Base-by-base conservation (phyloP, 2,888 invertebrate genomes). In the Cephus spinipes region DNA sequence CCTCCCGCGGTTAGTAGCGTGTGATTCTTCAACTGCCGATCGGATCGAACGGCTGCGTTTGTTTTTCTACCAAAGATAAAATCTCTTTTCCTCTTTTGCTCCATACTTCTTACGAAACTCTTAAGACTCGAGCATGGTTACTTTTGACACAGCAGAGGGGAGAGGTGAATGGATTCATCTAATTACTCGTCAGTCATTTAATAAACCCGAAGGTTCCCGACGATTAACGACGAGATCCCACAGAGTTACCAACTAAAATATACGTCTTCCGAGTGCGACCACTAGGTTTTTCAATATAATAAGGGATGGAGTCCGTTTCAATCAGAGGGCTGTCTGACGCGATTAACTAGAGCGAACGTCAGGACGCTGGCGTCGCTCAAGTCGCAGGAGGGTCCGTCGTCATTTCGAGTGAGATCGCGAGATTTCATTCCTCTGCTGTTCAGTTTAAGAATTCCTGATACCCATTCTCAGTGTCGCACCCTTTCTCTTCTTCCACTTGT, bases 271-370 rank as follows among this genome's bases (percentile, higher is more conserved):
- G 73, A 73, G 77, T 76, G 75, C 73, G 78, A 75, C 76, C 76
- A 81, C 73, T 83, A 75, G 79, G 77, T 78, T 80, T 83, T 85
- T 83, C 85, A 87, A 89, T 89, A 89, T 89, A 89, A 88, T 84
- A 86, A 85, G 85, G 84, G 85, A 84, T 82, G 84, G 83, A 84
- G 86, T 81, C 84, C 83, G 87, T 89, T 89, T 89, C 89, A 89
- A 89, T 89, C 88, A 88, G 88, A 85, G 87, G 86, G 86, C 86
- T 85, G 87, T 83, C 87, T 87, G 89, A 87, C 87, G 87, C 88
- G 89, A 90, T 90, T 89, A 89, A 89, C 87, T 89, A 81, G 83
- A 80, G 79, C 76, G 80, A 79, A 78, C 76, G 79, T 79, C 73
- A 68, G 73, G 79, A 68, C 11, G 32, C 69, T 69, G 68, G 40